phyloP scores from a whole-genome alignment of 2,888 invertebrate genomes.

The Cordilura impudica region DNA sequence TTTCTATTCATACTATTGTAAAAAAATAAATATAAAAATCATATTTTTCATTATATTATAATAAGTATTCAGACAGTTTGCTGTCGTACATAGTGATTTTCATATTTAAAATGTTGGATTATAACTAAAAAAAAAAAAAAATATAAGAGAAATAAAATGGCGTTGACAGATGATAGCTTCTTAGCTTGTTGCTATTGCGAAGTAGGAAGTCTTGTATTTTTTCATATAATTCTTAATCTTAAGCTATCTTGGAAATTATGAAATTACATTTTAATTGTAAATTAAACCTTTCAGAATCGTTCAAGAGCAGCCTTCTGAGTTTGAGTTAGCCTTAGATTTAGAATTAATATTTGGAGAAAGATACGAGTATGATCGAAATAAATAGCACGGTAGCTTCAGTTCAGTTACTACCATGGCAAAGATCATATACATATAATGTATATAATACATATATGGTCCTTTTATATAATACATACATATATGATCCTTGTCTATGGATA shows the following conservation, averaged over 20 bases:
- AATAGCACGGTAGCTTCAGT: too few relatives aligned
- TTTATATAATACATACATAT: too few relatives aligned
- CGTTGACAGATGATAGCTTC: constrained; percentile 53
- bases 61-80: not conserved
- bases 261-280: too few relatives aligned
- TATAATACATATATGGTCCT: too few relatives aligned
- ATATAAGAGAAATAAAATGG: constrained; percentile 22
- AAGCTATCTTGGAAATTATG: not conserved
- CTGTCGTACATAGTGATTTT: constrained; percentile 29
- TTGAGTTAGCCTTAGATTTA: too few relatives aligned
- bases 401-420: too few relatives aligned
- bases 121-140: not conserved
- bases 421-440: too few relatives aligned
- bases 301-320: too few relatives aligned
- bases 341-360: too few relatives aligned
- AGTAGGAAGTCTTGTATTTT: constrained; percentile 36
- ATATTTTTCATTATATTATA: constrained; percentile 26
- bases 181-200: constrained; percentile 14
- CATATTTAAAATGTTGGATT: constrained; percentile 46
- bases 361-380: too few relatives aligned
- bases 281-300: too few relatives aligned
- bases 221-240: not conserved
- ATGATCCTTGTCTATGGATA: too few relatives aligned
- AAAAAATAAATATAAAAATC: constrained; percentile 11
- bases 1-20: constrained; percentile 16